Conservation (phyloP, 2,113 vertebrate genomes). For the Pycnonotus jocosus region DNA sequence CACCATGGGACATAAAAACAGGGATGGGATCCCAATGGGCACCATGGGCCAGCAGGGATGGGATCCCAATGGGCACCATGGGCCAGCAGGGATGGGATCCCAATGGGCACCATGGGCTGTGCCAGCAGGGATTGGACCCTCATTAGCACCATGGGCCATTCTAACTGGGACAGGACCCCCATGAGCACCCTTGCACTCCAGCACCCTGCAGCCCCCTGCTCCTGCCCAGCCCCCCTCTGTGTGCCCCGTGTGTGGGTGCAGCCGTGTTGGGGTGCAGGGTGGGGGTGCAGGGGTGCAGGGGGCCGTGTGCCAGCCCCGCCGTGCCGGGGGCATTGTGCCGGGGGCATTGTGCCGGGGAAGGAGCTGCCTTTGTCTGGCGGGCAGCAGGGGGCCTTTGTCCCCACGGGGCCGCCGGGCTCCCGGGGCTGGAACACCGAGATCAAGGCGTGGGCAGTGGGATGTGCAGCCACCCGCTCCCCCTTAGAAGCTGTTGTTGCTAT, state of each 20-base stretch:
- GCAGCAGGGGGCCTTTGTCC: conserved; percentile 31
- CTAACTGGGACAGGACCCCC: not conserved
- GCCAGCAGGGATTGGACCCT: not conserved
- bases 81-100: not conserved
- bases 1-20: fast-evolving
- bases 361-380: conserved; percentile 15
- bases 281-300: not conserved
- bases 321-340: not conserved
- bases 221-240: fast-evolving
- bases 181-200: fast-evolving
- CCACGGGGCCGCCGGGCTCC: not conserved
- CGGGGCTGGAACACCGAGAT: not conserved
- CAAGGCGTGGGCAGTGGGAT: conserved; percentile 43
- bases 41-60: not conserved
- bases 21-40: fast-evolving
- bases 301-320: not conserved
- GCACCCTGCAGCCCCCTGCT: not conserved
- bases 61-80: too few species aligned
- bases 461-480: conserved; percentile 23
- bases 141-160: not conserved
- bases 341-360: not conserved
- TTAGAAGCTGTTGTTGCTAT: conserved; percentile 67
- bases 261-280: not conserved
- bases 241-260: fast-evolving
- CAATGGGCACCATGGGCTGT: too few species aligned